Evolutionary conservation across 2,113 vertebrate genomes (phyloP).

Genomic region (Grantiella picta): DNA sequence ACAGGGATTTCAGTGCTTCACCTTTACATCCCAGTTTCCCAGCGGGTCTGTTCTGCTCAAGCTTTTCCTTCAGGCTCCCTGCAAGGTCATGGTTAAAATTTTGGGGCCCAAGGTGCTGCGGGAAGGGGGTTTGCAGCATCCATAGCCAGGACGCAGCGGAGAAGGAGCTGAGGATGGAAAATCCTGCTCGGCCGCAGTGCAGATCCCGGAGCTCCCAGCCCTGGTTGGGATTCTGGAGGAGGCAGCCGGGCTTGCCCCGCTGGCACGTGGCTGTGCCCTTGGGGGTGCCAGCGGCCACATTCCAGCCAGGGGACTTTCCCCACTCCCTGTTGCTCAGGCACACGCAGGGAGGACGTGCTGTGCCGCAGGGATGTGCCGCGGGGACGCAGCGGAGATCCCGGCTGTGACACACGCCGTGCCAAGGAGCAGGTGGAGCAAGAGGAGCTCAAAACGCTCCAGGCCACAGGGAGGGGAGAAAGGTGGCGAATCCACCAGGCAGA

Average conservation of each 20-base stretch:
- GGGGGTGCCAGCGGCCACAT: not conserved
- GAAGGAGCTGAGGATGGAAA: not conserved
- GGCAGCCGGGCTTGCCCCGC: rapidly evolving
- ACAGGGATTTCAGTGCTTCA: not conserved
- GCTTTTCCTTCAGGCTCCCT: not conserved
- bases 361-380: rapidly evolving
- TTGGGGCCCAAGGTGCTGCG: not conserved
- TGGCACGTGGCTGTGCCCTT: not conserved
- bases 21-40: rapidly evolving
- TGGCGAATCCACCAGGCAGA: not conserved
- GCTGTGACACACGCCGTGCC: rapidly evolving
- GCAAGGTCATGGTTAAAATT: not conserved
- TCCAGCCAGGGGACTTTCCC: not conserved
- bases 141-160: too few relatives aligned
- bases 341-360: not conserved
- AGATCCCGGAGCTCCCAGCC: not conserved
- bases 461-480: not conserved
- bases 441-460: not conserved
- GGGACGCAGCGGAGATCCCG: not conserved
- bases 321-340: not conserved
- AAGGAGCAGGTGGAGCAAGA: not conserved
- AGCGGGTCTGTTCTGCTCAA: not conserved
- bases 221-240: not conserved
- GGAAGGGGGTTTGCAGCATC: not conserved
- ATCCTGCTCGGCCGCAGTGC: not conserved